Conservation (phyloP, 2,888 invertebrate genomes). For the Mycalesis mineus region DNA sequence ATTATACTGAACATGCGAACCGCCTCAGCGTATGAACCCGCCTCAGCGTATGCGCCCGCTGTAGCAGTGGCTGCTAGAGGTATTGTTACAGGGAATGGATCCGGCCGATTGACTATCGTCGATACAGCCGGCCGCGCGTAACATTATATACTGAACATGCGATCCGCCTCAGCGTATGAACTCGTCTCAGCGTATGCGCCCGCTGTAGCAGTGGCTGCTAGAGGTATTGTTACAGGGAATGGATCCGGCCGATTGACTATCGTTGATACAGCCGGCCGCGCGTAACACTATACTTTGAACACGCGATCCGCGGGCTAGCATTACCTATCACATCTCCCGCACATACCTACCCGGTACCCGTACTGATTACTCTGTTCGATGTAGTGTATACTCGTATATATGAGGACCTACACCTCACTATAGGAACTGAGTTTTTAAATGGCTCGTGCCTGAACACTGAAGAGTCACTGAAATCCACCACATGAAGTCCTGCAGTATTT, state of each 20-base stretch:
- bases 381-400: neutral
- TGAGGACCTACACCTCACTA: no score
- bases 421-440: no score
- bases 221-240: constrained; percentile 76
- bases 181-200: constrained; percentile 3
- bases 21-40: constrained; percentile 37
- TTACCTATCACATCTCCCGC: constrained; percentile 66
- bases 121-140: constrained; percentile 74
- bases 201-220: constrained; percentile 42
- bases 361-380: constrained; percentile 25
- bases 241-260: constrained; percentile 74
- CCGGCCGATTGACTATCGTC: constrained; percentile 75
- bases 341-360: constrained; percentile 30
- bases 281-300: constrained; percentile 68
- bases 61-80: constrained; percentile 47
- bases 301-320: constrained; percentile 72
- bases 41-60: constrained; percentile 30
- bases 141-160: constrained; percentile 67
- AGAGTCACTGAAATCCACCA: no score
- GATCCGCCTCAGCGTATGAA: constrained; percentile 47
- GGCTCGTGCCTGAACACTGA: no score
- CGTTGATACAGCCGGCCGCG: constrained; percentile 75
- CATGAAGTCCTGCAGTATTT: no score
- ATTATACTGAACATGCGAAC: constrained; percentile 69
- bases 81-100: constrained; percentile 77